Conservation (phyloP, 1,140 invertebrate species). For the Drosophila sp. region DNA sequence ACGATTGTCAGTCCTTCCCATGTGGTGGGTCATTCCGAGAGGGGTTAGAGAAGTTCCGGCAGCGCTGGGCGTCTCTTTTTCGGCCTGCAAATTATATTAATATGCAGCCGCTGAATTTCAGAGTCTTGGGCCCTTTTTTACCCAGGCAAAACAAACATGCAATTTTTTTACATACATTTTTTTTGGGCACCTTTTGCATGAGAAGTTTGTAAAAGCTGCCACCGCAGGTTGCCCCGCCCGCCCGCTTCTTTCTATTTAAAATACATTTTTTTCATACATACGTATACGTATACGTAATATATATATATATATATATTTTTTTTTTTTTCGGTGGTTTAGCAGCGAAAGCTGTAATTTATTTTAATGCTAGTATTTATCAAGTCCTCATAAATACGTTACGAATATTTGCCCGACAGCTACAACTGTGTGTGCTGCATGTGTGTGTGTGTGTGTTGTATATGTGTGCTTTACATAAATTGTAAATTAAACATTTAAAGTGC, state of each 20-base stretch:
- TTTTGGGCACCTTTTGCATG: conserved; percentile 53
- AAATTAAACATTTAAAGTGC: conserved; percentile 83
- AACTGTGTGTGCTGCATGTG: conserved; percentile 7
- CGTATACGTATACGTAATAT: conserved; percentile 18
- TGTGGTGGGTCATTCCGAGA: neutral
- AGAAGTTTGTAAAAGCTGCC: conserved; percentile 52
- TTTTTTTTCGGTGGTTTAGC: conserved; percentile 35
- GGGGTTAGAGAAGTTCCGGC: conserved; percentile 3
- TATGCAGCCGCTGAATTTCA: conserved; percentile 65
- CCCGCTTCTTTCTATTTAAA: conserved; percentile 51
- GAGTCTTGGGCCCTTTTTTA: conserved; percentile 31
- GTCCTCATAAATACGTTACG: conserved; percentile 38
- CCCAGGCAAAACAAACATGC: conserved; percentile 40
- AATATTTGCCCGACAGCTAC: conserved; percentile 45
- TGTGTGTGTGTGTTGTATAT: conserved; percentile 47
- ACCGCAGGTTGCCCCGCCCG: conserved; percentile 11
- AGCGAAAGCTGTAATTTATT: conserved; percentile 78
- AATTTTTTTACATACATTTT: conserved; percentile 59
- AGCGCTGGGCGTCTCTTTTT: neutral
- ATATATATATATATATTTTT: neutral
- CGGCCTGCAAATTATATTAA: conserved; percentile 81
- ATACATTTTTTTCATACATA: conserved; percentile 35
- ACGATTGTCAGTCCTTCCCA: conserved; percentile 20
- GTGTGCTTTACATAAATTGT: conserved; percentile 76
- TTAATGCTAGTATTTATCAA: conserved; percentile 83